A percentile compares a stretch with the other conserved stretches of the same genome.
Conservation (phyloP, 2,888 invertebrate species). For the Phalera bucephala region DNA sequence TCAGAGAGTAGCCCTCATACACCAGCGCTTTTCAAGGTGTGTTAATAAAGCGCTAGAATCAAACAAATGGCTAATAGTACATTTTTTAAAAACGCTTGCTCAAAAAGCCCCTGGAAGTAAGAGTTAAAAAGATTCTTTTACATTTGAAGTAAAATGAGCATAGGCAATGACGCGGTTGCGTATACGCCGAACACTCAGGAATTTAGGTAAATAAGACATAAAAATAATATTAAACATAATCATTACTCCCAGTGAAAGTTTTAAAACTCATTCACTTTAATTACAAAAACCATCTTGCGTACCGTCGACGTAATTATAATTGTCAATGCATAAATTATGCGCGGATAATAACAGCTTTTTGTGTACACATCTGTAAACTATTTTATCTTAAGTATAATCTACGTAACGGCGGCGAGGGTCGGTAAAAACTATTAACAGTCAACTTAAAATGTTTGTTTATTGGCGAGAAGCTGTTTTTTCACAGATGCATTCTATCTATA, state of each 20-base stretch:
- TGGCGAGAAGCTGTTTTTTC: slow-evolving; percentile 31
- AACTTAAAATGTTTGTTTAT: slow-evolving; percentile 50
- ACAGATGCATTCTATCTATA: slow-evolving; percentile 31
- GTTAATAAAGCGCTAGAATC: too few species aligned
- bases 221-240: slow-evolving; percentile 37
- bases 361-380: slow-evolving; percentile 62
- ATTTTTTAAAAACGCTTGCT: too few species aligned
- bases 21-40: too few species aligned
- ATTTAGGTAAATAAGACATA: slow-evolving; percentile 20
- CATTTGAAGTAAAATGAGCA: too few species aligned
- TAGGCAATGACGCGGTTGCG: too few species aligned
- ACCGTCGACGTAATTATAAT: slow-evolving; percentile 57
- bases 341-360: slow-evolving; percentile 59
- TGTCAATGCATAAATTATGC: slow-evolving; percentile 69
- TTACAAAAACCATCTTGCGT: slow-evolving; percentile 57
- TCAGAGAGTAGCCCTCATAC: too few species aligned
- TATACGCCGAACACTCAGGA: too few species aligned
- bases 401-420: slow-evolving; percentile 38
- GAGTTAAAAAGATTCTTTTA: too few species aligned
- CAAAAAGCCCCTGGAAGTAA: too few species aligned
- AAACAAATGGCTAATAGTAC: too few species aligned
- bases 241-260: slow-evolving; percentile 45
- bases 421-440: slow-evolving; percentile 55
- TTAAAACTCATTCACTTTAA: slow-evolving; percentile 41
- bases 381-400: slow-evolving; percentile 61